A percentile compares a stretch with the other conserved stretches of the same genome.
These are phyloP conservation scores for Argopecten irradians DNA, from an alignment of 1,140 invertebrate genomes.

Conservation along the genomic window DNA sequence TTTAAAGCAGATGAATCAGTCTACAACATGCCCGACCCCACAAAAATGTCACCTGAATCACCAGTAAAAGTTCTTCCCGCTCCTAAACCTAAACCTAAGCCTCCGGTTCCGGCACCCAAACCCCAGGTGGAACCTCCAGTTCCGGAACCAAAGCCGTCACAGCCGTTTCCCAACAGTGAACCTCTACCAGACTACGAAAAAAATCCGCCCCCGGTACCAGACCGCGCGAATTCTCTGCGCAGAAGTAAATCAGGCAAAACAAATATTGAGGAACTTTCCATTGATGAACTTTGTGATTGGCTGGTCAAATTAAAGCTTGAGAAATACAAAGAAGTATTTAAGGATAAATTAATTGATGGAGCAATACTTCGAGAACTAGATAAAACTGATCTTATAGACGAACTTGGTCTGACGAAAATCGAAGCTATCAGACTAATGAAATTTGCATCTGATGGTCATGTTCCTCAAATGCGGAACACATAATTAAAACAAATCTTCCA, in stretches of 20 bases:
- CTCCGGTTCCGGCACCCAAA: not conserved
- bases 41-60: not conserved
- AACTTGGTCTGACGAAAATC: slow-evolving; percentile 32
- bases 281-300: slow-evolving; percentile 36
- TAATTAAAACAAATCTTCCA: too few species aligned
- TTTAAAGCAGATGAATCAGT: not conserved
- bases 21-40: not conserved
- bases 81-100: not conserved
- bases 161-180: not conserved
- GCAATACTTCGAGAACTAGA: slow-evolving; percentile 26
- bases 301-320: slow-evolving; percentile 28
- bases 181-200: not conserved
- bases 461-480: slow-evolving; percentile 20
- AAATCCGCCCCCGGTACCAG: not conserved
- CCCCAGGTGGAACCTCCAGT: not conserved
- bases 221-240: not conserved
- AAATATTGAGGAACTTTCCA: slow-evolving; percentile 10
- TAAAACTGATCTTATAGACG: slow-evolving; percentile 22
- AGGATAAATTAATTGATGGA: slow-evolving; percentile 35
- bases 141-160: too few species aligned
- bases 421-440: slow-evolving; percentile 45
- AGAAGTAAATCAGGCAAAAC: not conserved
- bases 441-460: slow-evolving; percentile 36
- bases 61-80: not conserved
- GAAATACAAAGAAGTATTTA: slow-evolving; percentile 27